phyloP scores from a whole-genome alignment of 2,888 invertebrate species.

The Celastrina argiolus region DNA sequence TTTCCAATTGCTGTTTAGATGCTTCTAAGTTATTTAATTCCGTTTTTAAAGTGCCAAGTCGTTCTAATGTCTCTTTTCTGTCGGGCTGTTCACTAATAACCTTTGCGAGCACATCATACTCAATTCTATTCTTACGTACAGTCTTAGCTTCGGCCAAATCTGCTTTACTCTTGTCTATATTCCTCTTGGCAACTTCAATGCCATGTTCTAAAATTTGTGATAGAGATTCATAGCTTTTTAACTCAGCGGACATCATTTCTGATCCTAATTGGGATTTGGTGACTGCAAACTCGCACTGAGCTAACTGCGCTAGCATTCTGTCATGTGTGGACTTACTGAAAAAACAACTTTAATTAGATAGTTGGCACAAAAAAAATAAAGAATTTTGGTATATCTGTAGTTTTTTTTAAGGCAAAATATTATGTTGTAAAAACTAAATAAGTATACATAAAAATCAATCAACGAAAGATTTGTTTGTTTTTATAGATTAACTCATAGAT shows the following conservation, averaged over 20 bases:
- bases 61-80: conserved; percentile 85
- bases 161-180: conserved; percentile 89
- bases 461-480: not conserved
- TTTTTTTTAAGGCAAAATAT: no score
- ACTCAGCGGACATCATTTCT: conserved; percentile 89
- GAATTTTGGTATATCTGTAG: no score
- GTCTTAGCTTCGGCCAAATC: conserved; percentile 90
- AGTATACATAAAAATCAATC: no score
- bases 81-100: conserved; percentile 94
- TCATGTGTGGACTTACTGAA: conserved; percentile 84
- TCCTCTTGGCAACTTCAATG: conserved; percentile 87
- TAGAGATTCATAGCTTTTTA: conserved; percentile 88
- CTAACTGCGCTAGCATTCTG: conserved; percentile 87
- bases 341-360: not conserved
- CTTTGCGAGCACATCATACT: conserved; percentile 95
- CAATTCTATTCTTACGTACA: conserved; percentile 92
- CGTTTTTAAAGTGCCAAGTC: conserved; percentile 82
- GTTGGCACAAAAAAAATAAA: not conserved
- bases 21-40: conserved; percentile 84
- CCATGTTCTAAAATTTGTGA: conserved; percentile 87
- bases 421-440: no score
- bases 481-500: no score
- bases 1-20: conserved; percentile 84
- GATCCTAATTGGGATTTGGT: conserved; percentile 88
- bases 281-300: conserved; percentile 92